Percentiles rank a stretch among this genome's conserved stretches.
Conservation (phyloP, 2,888 invertebrate genomes). For the Agrotis exclamationis region DNA sequence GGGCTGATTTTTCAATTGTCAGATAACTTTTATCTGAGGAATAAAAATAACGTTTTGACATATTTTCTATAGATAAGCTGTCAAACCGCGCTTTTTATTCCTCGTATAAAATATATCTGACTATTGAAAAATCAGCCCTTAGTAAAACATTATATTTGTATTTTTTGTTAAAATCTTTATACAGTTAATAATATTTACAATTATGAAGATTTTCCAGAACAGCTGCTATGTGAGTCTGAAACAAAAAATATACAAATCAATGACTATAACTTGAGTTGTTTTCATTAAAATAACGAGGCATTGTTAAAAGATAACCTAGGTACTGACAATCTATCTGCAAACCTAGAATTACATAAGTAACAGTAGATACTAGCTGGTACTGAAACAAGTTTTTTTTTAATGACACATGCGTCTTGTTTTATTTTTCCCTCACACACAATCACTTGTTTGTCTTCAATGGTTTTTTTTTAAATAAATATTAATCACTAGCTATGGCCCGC, state of each 20-base stretch:
- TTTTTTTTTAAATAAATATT: no score
- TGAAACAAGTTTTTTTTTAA: no score
- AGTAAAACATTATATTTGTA: neutral
- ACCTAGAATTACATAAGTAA: neutral
- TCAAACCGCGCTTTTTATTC: no score
- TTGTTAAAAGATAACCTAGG: neutral
- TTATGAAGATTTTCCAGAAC: conserved; percentile 41
- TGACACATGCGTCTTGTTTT: no score
- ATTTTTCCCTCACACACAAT: neutral
- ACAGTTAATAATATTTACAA: conserved; percentile 17
- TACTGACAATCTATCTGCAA: neutral
- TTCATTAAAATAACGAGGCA: conserved; percentile 3
- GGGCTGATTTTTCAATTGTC: no score
- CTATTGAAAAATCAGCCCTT: no score
- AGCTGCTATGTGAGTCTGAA: conserved; percentile 57
- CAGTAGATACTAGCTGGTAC: no score
- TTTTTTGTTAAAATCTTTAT: conserved; percentile 8
- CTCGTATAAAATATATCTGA: no score
- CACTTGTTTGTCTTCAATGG: neutral
- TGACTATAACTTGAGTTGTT: neutral
- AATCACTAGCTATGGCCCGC: no score
- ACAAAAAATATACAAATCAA: conserved; percentile 28
- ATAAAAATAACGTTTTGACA: no score
- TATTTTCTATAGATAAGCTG: no score
- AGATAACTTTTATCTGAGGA: no score